Evolutionary conservation across 2,113 vertebrate species (phyloP), one percentile per base, ranked within the genome.

Genomic region (Agapornis roseicollis): DNA sequence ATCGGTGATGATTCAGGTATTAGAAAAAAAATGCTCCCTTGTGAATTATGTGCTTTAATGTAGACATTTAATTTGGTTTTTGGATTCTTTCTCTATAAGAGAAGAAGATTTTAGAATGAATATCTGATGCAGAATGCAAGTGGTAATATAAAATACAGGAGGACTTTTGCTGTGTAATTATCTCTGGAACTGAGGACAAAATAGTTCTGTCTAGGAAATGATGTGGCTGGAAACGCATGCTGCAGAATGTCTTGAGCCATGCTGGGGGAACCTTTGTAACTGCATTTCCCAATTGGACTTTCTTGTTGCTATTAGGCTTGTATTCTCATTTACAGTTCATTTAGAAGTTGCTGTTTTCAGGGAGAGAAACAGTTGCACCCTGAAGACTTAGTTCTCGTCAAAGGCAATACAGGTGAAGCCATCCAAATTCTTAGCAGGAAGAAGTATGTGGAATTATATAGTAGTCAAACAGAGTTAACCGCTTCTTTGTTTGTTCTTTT

Each of bases 331-430:
- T 74, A 7, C 88, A 72, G 65, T 50, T 89, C 69, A 12, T 84
- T 80, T 84, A 61, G 76, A 10, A 56, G 79, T 69, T 13, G 33
- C 90, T 84, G 80, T 68, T 91, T 85, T 74, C 63, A 74, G 18
- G 17, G 20, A 24, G 52, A 84, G 69, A 71, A 88, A 37, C 82
- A 95, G 82, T 80, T 93, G 85, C 14, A n/a, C 35, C 80, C 65
- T 61, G 80, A 82, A 74, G 80, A 69, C 72, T 90, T 95, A 76
- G 89, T 95, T 94, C 79, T 88, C 61, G 84, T 90, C 19, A 47
- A 73, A 46, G 64, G 78, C 47, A 12, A 46, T 61, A 56, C 80
- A 35, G 72, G 81, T 93, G 85, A 90, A 92, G 35, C 49, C 4
- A 0, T 86, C 47, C 85, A 88, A 69, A 72, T 79, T 84, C 77